These are phyloP conservation scores for Meiosimyza platycephala DNA, from an alignment of 2,888 invertebrate species.

Conservation along the genomic window DNA sequence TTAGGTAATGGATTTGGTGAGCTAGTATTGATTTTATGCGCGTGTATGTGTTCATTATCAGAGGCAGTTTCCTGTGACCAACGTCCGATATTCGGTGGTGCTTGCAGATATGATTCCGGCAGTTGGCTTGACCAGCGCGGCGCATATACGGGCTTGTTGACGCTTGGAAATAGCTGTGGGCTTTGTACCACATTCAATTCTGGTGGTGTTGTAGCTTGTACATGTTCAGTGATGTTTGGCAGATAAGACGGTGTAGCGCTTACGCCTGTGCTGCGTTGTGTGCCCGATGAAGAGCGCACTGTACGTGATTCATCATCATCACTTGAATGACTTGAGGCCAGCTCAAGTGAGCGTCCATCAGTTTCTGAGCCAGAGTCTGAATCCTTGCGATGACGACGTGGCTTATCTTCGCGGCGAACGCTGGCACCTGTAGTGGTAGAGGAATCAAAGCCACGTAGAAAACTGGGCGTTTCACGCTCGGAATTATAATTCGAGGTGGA, in stretches of 20 bases:
- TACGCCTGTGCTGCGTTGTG: slow-evolving; percentile 67
- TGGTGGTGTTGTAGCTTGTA: slow-evolving; percentile 73
- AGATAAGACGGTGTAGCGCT: slow-evolving; percentile 70
- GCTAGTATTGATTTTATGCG: slow-evolving; percentile 69
- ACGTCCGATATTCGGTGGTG: slow-evolving; percentile 70
- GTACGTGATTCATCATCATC: slow-evolving; percentile 82
- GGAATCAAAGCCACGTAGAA: slow-evolving; percentile 71
- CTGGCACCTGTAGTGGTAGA: slow-evolving; percentile 55
- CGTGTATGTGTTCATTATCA: slow-evolving; percentile 74
- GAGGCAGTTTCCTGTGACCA: slow-evolving; percentile 86
- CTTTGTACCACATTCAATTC: slow-evolving; percentile 75
- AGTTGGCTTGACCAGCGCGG: slow-evolving; percentile 77
- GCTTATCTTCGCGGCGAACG: slow-evolving; percentile 58
- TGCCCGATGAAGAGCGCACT: slow-evolving; percentile 59
- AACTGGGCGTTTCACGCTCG: slow-evolving; percentile 81
- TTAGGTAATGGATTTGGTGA: slow-evolving; percentile 81
- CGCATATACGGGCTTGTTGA: slow-evolving; percentile 73
- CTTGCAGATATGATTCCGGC: slow-evolving; percentile 74
- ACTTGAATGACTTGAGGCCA: slow-evolving; percentile 95
- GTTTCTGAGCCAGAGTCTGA: slow-evolving; percentile 88
- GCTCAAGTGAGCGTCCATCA: slow-evolving; percentile 82
- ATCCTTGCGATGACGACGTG: slow-evolving; percentile 70
- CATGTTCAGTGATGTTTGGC: slow-evolving; percentile 73
- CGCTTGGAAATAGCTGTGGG: slow-evolving; percentile 76
- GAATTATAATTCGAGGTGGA: slow-evolving; percentile 90